A percentile compares a stretch with the other conserved stretches of the same genome.
Evolutionary conservation across 92 coral and sea anemone species (phyloP).

Genomic region (Diadumene lineata): DNA sequence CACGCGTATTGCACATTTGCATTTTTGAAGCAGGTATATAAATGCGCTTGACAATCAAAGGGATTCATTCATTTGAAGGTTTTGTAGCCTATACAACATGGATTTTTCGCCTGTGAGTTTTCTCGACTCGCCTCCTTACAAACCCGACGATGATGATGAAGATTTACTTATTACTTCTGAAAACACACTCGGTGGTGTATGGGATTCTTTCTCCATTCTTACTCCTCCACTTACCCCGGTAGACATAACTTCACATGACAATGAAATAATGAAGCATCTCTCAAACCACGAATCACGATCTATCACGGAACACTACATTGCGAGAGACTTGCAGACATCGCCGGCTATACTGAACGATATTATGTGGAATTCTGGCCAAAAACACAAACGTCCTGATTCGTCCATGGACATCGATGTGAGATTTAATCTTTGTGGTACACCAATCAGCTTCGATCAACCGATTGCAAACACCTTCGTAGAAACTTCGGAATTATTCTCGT

Average conservation of each 20-base stretch:
- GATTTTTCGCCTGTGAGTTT: conserved; percentile 5
- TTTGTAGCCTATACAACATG: background rate
- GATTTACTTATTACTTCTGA: conserved; percentile 24
- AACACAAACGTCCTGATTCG: conserved; percentile 72
- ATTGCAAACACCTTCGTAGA: conserved; percentile 40
- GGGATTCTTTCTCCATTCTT: conserved; percentile 44
- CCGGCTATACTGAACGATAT: conserved; percentile 79
- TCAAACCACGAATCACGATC: conserved; percentile 22
- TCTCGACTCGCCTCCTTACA: conserved; percentile 34
- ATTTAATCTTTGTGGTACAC: conserved; percentile 57
- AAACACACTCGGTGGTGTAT: conserved; percentile 24
- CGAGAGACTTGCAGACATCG: conserved; percentile 45
- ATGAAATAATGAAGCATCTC: conserved; percentile 20
- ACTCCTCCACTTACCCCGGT: conserved; percentile 85
- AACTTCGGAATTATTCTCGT: conserved; percentile 63
- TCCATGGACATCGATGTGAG: conserved; percentile 70
- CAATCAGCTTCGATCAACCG: conserved; percentile 53
- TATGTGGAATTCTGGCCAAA: conserved; percentile 81
- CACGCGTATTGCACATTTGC: conserved; percentile 18
- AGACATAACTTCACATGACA: conserved; percentile 37
- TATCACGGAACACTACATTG: conserved; percentile 41
- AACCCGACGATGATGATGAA: conserved; percentile 21
- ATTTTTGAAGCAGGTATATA: conserved; percentile 9
- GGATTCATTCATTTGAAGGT: background rate
- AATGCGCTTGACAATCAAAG: background rate